Conservation (phyloP, 2,113 vertebrate genomes). For the Egretta garzetta region DNA sequence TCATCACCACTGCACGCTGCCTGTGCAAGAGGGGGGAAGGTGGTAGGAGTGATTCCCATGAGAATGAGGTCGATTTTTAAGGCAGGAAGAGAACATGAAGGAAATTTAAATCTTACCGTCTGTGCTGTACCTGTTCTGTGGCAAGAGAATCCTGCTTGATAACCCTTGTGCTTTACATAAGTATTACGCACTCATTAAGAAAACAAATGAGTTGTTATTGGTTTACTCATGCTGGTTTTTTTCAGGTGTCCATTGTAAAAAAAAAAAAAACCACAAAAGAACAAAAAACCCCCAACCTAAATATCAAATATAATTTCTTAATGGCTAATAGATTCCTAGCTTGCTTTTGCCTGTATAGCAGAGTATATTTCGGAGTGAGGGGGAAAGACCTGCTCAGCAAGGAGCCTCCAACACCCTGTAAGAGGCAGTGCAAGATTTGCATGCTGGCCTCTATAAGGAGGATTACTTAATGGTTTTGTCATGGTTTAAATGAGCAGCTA, state of each 20-base stretch:
- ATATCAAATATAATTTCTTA: neutral
- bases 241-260: neutral
- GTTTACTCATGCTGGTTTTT: neutral
- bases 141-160: conserved; percentile 53
- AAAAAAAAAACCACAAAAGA: neutral
- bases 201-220: neutral
- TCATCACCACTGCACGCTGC: neutral
- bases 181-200: neutral
- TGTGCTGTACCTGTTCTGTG: conserved; percentile 26
- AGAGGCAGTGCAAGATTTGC: neutral
- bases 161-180: conserved; percentile 50
- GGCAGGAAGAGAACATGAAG: neutral
- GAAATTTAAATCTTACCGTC: neutral
- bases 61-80: neutral
- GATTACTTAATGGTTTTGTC: neutral
- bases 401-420: neutral
- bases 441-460: neutral
- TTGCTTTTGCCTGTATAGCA: neutral
- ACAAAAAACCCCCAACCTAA: neutral
- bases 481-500: neutral
- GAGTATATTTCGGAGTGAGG: neutral
- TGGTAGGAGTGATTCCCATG: neutral
- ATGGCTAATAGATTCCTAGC: neutral
- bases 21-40: neutral
- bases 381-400: neutral